Percentiles rank a stretch among this genome's conserved stretches.
phyloP scores from a whole-genome alignment of 1,140 invertebrate species.

The Leptestheria dahalacensis region DNA sequence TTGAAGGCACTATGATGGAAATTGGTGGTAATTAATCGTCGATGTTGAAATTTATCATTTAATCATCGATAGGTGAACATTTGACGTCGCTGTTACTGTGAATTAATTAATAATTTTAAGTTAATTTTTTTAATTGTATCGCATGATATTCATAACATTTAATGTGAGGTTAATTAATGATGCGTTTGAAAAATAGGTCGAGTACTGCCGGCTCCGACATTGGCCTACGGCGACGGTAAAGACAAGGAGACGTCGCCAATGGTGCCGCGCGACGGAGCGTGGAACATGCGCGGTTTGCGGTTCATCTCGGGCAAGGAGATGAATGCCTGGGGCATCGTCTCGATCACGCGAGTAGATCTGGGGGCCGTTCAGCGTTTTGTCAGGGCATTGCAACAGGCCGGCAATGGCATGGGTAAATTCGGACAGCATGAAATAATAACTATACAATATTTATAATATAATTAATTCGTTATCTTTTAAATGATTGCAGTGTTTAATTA shows the following conservation, averaged over 20 bases:
- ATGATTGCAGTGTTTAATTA: background rate
- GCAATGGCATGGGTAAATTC: slow-evolving; percentile 32
- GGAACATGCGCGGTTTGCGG: slow-evolving; percentile 43
- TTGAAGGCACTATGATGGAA: background rate
- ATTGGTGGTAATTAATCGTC: slow-evolving; percentile 1
- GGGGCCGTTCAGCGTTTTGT: background rate
- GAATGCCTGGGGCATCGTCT: slow-evolving; percentile 20
- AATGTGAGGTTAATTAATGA: background rate
- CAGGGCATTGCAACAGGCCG: background rate
- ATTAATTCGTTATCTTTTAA: background rate
- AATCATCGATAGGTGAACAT: no score
- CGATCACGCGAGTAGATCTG: slow-evolving; percentile 8
- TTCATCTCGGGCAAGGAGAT: slow-evolving; percentile 34
- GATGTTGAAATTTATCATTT: background rate
- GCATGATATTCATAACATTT: no score
- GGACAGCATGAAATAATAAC: background rate
- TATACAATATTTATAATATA: background rate
- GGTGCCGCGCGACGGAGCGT: slow-evolving; percentile 38
- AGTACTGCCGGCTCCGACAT: slow-evolving; percentile 7
- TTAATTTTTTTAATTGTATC: no score
- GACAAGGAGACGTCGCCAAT: slow-evolving; percentile 22
- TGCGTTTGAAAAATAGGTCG: background rate
- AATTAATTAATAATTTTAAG: no score
- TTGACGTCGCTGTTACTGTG: no score
- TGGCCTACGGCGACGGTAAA: background rate